Evolutionary conservation across 2,888 invertebrate species (phyloP).

Genomic region (Aethes cnicana): DNA sequence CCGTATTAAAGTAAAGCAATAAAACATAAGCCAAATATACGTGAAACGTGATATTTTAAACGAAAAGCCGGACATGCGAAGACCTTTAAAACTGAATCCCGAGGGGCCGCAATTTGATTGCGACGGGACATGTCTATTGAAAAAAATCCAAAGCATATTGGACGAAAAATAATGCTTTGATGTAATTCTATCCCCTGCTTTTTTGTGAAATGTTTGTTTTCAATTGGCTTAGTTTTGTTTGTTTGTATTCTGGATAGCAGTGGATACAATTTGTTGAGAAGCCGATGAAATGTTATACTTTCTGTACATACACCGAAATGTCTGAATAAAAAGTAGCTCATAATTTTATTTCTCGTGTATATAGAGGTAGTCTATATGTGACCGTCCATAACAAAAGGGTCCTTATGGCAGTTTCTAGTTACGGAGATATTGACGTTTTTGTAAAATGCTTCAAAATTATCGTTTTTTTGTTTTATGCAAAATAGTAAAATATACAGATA

Average conservation of each 20-base stretch:
- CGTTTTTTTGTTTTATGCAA: too few species aligned
- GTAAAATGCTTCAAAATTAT: too few species aligned
- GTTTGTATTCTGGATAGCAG: neutral
- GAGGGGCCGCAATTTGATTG: conserved; percentile 74
- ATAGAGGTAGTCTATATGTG: too few species aligned
- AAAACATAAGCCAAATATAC: conserved; percentile 61
- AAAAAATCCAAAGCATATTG: conserved; percentile 78
- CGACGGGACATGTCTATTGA: conserved; percentile 66
- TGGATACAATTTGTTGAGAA: neutral
- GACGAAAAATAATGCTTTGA: conserved; percentile 71
- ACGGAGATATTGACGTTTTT: too few species aligned
- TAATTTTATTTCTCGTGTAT: too few species aligned
- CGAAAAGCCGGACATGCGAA: conserved; percentile 64
- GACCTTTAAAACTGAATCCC: conserved; percentile 69
- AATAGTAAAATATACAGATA: too few species aligned
- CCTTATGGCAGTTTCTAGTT: too few species aligned
- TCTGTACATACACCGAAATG: too few species aligned
- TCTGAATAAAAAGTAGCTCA: too few species aligned
- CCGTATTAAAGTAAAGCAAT: conserved; percentile 52
- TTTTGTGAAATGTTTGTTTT: conserved; percentile 50
- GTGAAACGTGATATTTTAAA: conserved; percentile 73
- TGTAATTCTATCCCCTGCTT: conserved; percentile 64
- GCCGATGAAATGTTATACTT: neutral
- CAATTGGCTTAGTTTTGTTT: neutral
- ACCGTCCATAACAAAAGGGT: too few species aligned